Evolutionary conservation across 2,113 vertebrate genomes (phyloP).

Genomic region (Sialia sialis): DNA sequence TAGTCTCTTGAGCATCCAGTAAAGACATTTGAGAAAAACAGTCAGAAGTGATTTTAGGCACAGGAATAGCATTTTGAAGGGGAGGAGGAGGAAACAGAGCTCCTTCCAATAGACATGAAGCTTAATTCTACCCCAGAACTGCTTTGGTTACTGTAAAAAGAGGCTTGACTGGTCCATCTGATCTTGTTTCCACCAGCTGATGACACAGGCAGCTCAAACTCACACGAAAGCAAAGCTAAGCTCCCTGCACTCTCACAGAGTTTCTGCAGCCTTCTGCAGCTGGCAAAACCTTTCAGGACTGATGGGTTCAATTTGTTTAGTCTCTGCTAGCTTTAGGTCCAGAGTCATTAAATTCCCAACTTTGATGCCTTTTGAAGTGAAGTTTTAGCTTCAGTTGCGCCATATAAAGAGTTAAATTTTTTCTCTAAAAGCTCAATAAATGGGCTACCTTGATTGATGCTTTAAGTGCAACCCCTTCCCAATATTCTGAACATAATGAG

Average conservation of each 20-base stretch:
- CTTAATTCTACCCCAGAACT: not conserved
- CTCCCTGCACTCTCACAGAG: not conserved
- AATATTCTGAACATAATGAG: slow-evolving; percentile 41
- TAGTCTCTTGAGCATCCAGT: not conserved
- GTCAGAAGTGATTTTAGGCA: not conserved
- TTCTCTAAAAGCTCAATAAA: slow-evolving; percentile 9
- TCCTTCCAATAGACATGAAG: not conserved
- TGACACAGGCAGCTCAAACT: not conserved
- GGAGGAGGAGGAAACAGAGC: not conserved
- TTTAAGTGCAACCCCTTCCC: slow-evolving; percentile 32
- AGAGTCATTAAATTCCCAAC: not conserved
- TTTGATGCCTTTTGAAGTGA: not conserved
- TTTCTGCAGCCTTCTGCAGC: not conserved
- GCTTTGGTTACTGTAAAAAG: not conserved
- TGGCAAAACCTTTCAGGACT: not conserved
- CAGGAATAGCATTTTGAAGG: not conserved
- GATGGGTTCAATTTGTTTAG: not conserved
- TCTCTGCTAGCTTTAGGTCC: not conserved
- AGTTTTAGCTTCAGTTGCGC: not conserved
- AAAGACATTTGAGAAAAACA: not conserved
- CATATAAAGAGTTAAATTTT: slow-evolving; percentile 2
- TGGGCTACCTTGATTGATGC: slow-evolving; percentile 17
- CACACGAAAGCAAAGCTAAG: not conserved
- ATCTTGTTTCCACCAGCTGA: not conserved
- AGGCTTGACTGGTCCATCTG: not conserved